A percentile compares a stretch with the other conserved stretches of the same genome.
Conservation (phyloP, 2,888 invertebrate species). For the Rhynchonema sp. region DNA sequence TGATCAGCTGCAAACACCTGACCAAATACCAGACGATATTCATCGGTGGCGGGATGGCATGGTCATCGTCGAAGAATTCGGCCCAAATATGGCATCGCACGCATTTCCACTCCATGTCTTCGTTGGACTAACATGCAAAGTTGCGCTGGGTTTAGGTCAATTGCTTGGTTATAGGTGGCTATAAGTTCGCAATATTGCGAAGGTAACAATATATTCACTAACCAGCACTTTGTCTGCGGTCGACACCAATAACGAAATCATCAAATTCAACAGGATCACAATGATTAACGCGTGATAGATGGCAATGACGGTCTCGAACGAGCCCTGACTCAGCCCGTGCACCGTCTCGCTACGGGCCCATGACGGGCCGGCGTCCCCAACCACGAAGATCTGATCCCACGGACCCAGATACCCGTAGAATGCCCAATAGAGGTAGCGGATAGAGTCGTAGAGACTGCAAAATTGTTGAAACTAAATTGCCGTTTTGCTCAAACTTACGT, state of each 20-base stretch:
- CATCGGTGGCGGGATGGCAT: constrained; percentile 18
- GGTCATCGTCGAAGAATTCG: constrained; percentile 14
- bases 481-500: too few species aligned
- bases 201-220: too few species aligned
- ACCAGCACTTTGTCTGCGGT: constrained; percentile 18
- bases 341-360: constrained; percentile 5
- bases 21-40: constrained; percentile 10
- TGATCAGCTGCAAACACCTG: neutral
- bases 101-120: constrained; percentile 21
- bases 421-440: constrained; percentile 16
- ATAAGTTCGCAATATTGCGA: too few species aligned
- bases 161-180: too few species aligned
- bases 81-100: constrained; percentile 15
- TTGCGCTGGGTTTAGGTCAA: too few species aligned
- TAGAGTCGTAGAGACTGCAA: constrained; percentile 5
- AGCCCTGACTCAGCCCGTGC: neutral
- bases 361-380: constrained; percentile 14
- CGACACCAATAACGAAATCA: constrained; percentile 18
- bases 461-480: too few species aligned
- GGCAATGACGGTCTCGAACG: constrained; percentile 7
- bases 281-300: constrained; percentile 16
- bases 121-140: too few species aligned
- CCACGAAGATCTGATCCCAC: constrained; percentile 7
- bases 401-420: constrained; percentile 18
- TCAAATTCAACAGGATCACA: constrained; percentile 18